These are phyloP conservation scores for Ochotona princeps DNA, from an alignment of 2,113 vertebrate genomes.

Conservation along the genomic window DNA sequence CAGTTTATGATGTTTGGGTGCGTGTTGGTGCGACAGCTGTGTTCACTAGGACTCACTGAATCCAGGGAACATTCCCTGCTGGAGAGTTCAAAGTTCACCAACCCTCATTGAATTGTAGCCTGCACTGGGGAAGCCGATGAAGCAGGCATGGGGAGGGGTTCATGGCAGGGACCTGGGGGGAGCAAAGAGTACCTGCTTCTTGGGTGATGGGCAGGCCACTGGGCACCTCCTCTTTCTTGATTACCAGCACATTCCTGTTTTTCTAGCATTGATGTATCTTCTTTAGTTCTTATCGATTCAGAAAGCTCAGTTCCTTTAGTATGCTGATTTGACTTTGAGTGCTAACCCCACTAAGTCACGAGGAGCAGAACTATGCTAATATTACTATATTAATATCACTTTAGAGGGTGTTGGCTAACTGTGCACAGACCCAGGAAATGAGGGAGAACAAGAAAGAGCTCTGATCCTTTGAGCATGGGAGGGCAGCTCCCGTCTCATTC, in stretches of 20 bases:
- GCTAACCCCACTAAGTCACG: neutral
- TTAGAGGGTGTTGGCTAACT: too few relatives aligned
- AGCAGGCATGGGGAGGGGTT: neutral
- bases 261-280: neutral
- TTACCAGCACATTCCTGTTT: neutral
- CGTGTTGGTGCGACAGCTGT: neutral
- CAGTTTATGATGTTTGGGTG: neutral
- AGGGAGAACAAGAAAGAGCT: neutral
- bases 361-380: neutral
- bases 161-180: too few relatives aligned
- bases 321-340: neutral
- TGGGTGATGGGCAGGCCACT: neutral
- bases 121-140: neutral
- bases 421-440: neutral
- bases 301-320: neutral
- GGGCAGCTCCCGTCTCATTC: rapidly evolving
- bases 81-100: neutral
- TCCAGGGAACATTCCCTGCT: neutral
- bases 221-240: neutral
- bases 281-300: neutral
- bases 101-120: neutral
- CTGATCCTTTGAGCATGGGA: too few relatives aligned
- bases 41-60: rapidly evolving
- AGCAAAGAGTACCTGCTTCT: neutral
- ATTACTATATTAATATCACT: too few relatives aligned